Conservation (phyloP, 2,113 vertebrate species). For the Syngnathoides biaculeatus region DNA sequence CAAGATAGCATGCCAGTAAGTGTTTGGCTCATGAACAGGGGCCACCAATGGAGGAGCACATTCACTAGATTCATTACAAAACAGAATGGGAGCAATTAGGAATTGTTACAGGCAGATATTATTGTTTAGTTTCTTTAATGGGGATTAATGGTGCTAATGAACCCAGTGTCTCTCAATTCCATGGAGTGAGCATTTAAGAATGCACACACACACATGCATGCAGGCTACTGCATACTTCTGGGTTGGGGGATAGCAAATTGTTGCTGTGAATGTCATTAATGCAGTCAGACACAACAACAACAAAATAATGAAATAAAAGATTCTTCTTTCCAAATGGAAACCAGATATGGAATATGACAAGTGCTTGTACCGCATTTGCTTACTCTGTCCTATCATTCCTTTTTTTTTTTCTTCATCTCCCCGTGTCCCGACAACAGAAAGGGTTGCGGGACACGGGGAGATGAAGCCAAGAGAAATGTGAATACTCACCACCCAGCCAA, state of each 20-base stretch:
- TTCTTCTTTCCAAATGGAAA: not conserved
- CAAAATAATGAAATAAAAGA: not conserved
- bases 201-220: not conserved
- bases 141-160: constrained; percentile 27
- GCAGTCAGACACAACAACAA: not conserved
- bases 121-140: constrained; percentile 29
- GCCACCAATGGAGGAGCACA: constrained; percentile 10
- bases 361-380: not conserved
- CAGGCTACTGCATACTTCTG: not conserved
- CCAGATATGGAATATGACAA: not conserved
- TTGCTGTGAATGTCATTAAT: not conserved
- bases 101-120: constrained; percentile 19
- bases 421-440: too few species aligned
- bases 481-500: too few species aligned
- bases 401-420: not conserved
- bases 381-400: not conserved
- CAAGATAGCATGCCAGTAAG: constrained; percentile 9
- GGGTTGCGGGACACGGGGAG: too few species aligned
- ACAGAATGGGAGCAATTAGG: constrained; percentile 23
- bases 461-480: too few species aligned
- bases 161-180: not conserved
- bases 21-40: constrained; percentile 19
- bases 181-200: constrained; percentile 6
- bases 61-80: constrained; percentile 23
- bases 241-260: constrained; percentile 3